Evolutionary conservation across 2,888 invertebrate species (phyloP).

Genomic region (Zootermopsis nevadensis): DNA sequence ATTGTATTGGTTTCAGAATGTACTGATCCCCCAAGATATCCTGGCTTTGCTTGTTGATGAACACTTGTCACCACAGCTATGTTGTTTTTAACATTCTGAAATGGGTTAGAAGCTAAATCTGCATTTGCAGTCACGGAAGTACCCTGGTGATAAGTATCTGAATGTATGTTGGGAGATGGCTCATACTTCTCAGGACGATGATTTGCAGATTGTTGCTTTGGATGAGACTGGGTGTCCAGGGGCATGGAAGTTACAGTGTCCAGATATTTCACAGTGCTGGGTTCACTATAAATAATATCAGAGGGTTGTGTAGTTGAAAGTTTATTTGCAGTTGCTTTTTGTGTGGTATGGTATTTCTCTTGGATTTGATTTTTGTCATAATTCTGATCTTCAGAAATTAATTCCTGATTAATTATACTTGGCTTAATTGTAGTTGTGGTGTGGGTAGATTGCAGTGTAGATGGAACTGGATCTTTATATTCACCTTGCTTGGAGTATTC

Average conservation of each 20-base stretch:
- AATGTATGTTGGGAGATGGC: neutral
- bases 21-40: neutral
- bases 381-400: neutral
- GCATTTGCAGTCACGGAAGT: neutral
- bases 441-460: neutral
- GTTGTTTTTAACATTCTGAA: slow-evolving; percentile 11
- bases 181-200: slow-evolving; percentile 8
- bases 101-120: neutral
- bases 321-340: neutral
- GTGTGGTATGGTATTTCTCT: neutral
- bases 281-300: slow-evolving; percentile 20
- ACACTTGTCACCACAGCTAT: neutral
- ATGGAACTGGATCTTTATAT: neutral
- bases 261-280: slow-evolving; percentile 46
- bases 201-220: slow-evolving; percentile 7
- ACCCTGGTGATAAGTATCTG: slow-evolving; percentile 11
- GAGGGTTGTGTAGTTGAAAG: neutral
- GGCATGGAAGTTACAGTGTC: slow-evolving; percentile 47
- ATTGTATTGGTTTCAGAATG: slow-evolving; percentile 17
- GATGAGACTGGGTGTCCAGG: slow-evolving; percentile 44
- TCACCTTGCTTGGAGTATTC: neutral
- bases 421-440: neutral
- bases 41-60: neutral
- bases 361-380: neutral
- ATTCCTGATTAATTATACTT: neutral